phyloP scores from a whole-genome alignment of 1,140 invertebrate species.

The Microplitis mediator region DNA sequence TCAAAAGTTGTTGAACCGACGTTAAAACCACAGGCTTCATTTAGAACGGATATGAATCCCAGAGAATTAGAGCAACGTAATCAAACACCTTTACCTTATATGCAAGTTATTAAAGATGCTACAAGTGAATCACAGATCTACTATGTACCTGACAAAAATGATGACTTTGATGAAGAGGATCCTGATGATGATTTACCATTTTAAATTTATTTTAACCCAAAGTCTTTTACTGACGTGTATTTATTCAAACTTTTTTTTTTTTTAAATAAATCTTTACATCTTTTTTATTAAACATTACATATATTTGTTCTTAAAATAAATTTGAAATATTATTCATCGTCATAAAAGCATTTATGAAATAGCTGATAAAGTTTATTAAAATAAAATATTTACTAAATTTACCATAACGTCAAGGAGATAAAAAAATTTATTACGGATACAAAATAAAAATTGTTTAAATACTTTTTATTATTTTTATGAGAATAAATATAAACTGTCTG shows the following conservation, averaged over 20 bases:
- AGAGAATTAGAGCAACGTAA: slow-evolving; percentile 53
- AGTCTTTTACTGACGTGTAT: slow-evolving; percentile 30
- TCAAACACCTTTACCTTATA: slow-evolving; percentile 51
- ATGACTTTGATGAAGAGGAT: slow-evolving; percentile 67
- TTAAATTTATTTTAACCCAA: slow-evolving; percentile 34
- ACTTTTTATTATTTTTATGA: too few relatives aligned
- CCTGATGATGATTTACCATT: slow-evolving; percentile 63
- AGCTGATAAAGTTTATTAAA: too few relatives aligned
- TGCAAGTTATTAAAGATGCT: slow-evolving; percentile 29
- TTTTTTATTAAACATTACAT: background rate
- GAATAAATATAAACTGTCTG: too few relatives aligned
- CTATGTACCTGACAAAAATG: slow-evolving; percentile 62
- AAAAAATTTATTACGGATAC: too few relatives aligned
- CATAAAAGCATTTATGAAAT: too few relatives aligned
- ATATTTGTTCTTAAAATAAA: background rate
- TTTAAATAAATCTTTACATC: background rate
- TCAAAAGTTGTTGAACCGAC: background rate
- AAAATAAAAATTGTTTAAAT: too few relatives aligned
- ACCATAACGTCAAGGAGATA: too few relatives aligned
- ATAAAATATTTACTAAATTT: too few relatives aligned
- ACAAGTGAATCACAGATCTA: slow-evolving; percentile 57
- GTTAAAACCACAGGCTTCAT: slow-evolving; percentile 45
- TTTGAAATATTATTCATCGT: too few relatives aligned
- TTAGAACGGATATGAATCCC: slow-evolving; percentile 53
- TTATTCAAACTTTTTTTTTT: slow-evolving; percentile 24